Conservation (phyloP, 2,797 vertebrate genomes). For the Clarias fuscus region DNA sequence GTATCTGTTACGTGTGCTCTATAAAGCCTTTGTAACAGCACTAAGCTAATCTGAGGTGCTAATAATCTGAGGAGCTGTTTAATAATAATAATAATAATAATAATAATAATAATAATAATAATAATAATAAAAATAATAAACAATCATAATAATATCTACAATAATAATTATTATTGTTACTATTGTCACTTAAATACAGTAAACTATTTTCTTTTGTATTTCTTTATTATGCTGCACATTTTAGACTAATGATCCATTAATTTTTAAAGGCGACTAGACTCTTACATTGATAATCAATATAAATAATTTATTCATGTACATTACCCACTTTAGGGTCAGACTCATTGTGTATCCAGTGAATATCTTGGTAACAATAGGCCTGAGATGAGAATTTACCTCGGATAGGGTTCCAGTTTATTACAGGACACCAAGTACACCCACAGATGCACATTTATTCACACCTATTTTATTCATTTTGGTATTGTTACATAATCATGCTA, state of each 20-base stretch:
- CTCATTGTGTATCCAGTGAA: not conserved
- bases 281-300: not conserved
- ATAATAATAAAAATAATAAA: no score
- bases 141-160: no score
- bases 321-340: not conserved
- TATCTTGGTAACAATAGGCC: not conserved
- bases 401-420: not conserved
- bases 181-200: not conserved
- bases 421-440: not conserved
- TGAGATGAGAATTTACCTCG: not conserved
- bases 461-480: not conserved
- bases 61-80: no score
- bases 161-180: not conserved
- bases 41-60: no score
- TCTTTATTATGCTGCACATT: not conserved
- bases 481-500: not conserved
- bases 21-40: no score
- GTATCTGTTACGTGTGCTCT: no score
- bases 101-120: no score
- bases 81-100: no score
- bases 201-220: not conserved
- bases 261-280: not conserved
- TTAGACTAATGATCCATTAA: not conserved
- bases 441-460: not conserved
- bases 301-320: slow-evolving; percentile 4